Percentiles rank a stretch among this genome's conserved stretches.
These are phyloP conservation scores for Pithecia hirsuta DNA, from an alignment of 2,797 vertebrate genomes.

Conservation along the genomic window DNA sequence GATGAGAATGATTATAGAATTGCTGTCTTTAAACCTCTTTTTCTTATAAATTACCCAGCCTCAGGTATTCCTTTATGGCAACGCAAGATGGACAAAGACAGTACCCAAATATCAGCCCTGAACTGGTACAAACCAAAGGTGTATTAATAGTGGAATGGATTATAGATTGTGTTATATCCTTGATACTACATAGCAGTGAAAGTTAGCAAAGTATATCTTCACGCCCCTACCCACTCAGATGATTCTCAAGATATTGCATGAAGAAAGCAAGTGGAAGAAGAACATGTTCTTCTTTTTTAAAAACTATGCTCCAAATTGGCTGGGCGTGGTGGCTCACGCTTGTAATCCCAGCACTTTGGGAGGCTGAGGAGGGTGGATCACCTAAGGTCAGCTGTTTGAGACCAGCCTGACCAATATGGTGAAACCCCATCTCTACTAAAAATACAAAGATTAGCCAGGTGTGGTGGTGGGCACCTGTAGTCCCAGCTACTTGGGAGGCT, in stretches of 20 bases:
- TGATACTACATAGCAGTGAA: neutral
- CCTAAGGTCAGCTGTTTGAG: too few relatives aligned
- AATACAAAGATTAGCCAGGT: too few relatives aligned
- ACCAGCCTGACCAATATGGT: too few relatives aligned
- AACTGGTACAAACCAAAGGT: neutral
- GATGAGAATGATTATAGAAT: neutral
- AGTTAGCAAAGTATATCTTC: neutral
- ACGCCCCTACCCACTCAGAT: neutral
- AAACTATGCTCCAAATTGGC: neutral
- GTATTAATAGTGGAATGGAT: neutral
- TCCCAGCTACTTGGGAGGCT: too few relatives aligned
- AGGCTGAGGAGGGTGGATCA: too few relatives aligned
- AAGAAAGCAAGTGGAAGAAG: neutral
- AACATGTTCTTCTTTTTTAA: neutral
- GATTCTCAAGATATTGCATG: neutral
- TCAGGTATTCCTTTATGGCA: neutral
- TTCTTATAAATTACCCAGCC: neutral
- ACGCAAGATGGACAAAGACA: neutral
- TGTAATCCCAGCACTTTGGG: too few relatives aligned
- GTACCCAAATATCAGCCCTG: neutral
- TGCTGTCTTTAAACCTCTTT: neutral
- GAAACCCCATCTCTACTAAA: too few relatives aligned
- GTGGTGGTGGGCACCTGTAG: too few relatives aligned
- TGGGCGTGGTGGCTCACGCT: too few relatives aligned
- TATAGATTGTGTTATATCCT: neutral